Evolutionary conservation across 2,113 vertebrate genomes (phyloP).

Genomic region (Centropus bengalensis): DNA sequence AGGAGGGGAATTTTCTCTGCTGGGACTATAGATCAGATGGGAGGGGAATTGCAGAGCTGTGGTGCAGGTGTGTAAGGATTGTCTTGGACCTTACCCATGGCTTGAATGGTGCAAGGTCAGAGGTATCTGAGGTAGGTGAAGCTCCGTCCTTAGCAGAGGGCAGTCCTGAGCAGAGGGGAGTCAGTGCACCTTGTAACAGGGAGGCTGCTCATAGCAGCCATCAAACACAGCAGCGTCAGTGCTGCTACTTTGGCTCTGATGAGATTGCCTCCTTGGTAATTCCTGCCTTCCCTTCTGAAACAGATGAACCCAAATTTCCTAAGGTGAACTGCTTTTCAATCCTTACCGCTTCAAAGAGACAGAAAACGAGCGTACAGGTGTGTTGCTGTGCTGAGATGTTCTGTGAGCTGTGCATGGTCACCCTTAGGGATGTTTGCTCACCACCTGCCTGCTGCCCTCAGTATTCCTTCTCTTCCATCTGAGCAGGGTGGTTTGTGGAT

Average conservation of each 20-base stretch:
- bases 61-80: too few species aligned
- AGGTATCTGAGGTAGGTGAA: neutral
- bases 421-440: neutral
- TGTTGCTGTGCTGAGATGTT: neutral
- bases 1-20: neutral
- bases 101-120: too few species aligned
- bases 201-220: neutral
- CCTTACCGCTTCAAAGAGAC: neutral
- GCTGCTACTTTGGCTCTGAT: neutral
- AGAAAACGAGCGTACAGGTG: neutral
- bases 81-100: too few species aligned
- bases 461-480: neutral
- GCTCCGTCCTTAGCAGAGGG: neutral
- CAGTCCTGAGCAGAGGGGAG: neutral
- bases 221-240: neutral
- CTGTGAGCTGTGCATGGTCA: neutral
- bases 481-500: fast-evolving
- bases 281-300: neutral
- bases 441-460: neutral
- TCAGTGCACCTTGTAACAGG: fast-evolving
- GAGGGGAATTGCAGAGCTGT: neutral
- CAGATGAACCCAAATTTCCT: neutral
- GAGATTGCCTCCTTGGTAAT: neutral
- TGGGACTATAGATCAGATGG: neutral
- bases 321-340: neutral